Percentiles rank a stretch among this genome's conserved stretches.
Evolutionary conservation across 2,888 invertebrate genomes (phyloP).

Genomic region (Cheilosia vulpina): DNA sequence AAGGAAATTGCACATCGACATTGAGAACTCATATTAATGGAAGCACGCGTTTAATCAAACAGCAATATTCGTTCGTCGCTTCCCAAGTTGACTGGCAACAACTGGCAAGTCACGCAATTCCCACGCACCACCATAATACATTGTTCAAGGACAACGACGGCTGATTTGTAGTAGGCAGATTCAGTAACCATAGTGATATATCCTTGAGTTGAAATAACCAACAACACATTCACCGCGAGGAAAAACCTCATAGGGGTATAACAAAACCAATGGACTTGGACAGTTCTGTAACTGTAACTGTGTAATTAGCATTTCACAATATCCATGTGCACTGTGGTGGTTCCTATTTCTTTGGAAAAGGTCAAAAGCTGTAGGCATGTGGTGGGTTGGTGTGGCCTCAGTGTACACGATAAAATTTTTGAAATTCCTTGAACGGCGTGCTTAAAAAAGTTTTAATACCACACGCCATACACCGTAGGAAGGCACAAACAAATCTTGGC

Average conservation of each 20-base stretch:
- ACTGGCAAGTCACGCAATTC: conserved; percentile 56
- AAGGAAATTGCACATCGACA: conserved; percentile 59
- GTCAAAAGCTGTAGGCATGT: conserved; percentile 54
- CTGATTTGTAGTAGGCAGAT: conserved; percentile 11
- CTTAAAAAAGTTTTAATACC: conserved; percentile 78
- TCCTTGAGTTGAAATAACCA: conserved; percentile 13
- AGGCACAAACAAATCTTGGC: conserved; percentile 34
- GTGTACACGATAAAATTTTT: conserved; percentile 4
- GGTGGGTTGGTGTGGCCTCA: conserved; percentile 12
- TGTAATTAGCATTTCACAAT: conserved; percentile 43
- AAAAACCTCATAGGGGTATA: background rate
- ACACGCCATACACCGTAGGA: conserved; percentile 75
- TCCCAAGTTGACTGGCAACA: background rate
- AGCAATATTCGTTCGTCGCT: background rate
- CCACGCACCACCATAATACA: background rate
- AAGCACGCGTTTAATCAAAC: conserved; percentile 53
- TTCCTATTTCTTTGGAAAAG: conserved; percentile 36
- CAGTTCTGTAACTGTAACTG: conserved; percentile 31
- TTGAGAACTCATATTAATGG: conserved; percentile 49
- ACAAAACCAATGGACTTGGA: background rate
- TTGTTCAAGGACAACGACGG: conserved; percentile 55
- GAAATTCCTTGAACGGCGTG: conserved; percentile 32
- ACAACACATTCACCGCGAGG: conserved; percentile 5
- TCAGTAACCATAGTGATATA: conserved; percentile 13
- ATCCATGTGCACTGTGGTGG: background rate